Base-by-base conservation (phyloP, 2,113 vertebrate species). In the Nycticorax nycticorax region DNA sequence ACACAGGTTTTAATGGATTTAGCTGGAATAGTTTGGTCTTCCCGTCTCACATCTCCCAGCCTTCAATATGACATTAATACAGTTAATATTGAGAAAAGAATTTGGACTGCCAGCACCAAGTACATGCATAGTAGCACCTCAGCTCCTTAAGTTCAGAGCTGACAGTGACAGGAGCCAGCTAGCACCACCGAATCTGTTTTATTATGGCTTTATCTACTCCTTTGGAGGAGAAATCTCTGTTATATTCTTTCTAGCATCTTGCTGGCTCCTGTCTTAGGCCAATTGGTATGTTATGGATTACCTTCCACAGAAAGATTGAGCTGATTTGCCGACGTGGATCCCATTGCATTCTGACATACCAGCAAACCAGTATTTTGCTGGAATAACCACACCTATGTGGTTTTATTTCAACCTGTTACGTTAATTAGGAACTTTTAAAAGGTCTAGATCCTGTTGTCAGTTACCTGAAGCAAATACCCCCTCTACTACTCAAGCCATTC, bases 401-500 rank as follows among this genome's bases (percentile, higher is more conserved):
- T 53, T 76, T 72, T 66, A 76, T 64, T 76, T 81, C 56, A 56
- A 63, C 48, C 27, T n/a, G 14, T 53, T 79, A 37, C 9, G 9
- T n/a, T 66, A 53, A 47, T 50, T 39, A 52, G 24, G 33, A 68
- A 67, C 28, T 52, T n/a, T 15, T 35, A 59, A 69, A 37, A 39
- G 55, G n/a, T 63, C 67, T 83, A 8, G 37, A 52, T 33, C 26
- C 48, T 45, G 12, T 27, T 56, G 28, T 45, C 26, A 35, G 21
- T 15, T 73, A 28, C 32, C 62, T 80, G 62, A 79, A 64, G 19
- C 35, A 62, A 63, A 18, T 30, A 47, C 55, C 24, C 52, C 16
- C 37, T 50, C 27, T 71, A 22, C 7, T 27, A 68, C 16, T 27
- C 14, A 26, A 23, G 20, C 5, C 96, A 98, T 98, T 98, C 97